A percentile compares a stretch with the other conserved stretches of the same genome.
phyloP scores from a whole-genome alignment of 2,113 vertebrate genomes.

The Oriolus oriolus region DNA sequence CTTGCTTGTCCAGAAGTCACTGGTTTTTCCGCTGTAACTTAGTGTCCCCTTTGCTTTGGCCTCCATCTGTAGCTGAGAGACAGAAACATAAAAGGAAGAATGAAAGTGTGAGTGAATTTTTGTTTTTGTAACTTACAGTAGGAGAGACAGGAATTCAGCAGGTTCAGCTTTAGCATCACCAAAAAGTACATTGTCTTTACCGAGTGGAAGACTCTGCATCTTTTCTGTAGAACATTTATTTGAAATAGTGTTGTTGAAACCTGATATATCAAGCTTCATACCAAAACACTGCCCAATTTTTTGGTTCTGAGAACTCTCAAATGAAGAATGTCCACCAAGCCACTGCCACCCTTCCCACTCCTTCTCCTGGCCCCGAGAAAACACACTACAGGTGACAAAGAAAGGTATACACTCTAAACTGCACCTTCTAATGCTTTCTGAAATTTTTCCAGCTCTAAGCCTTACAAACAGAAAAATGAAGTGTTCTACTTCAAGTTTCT shows the following conservation, averaged over 20 bases:
- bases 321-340: neutral
- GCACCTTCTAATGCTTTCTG: neutral
- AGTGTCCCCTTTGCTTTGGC: slow-evolving; percentile 95
- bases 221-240: neutral
- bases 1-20: slow-evolving; percentile 79
- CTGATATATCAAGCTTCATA: neutral
- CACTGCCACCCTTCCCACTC: neutral
- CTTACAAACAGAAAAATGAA: neutral
- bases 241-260: neutral
- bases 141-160: neutral
- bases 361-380: neutral
- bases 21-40: slow-evolving; percentile 93
- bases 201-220: neutral
- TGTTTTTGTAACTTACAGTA: neutral
- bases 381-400: neutral
- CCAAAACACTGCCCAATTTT: neutral
- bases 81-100: slow-evolving; percentile 30
- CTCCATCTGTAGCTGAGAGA: slow-evolving; percentile 81
- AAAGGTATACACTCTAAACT: neutral
- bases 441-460: neutral
- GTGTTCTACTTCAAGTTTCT: neutral
- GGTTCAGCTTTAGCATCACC: neutral
- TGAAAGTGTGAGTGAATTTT: neutral
- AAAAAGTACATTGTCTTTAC: neutral
- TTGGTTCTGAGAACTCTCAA: neutral